A percentile compares a stretch with the other conserved stretches of the same genome.
Evolutionary conservation across 2,888 invertebrate genomes (phyloP).

Genomic region (Caprella mutica): DNA sequence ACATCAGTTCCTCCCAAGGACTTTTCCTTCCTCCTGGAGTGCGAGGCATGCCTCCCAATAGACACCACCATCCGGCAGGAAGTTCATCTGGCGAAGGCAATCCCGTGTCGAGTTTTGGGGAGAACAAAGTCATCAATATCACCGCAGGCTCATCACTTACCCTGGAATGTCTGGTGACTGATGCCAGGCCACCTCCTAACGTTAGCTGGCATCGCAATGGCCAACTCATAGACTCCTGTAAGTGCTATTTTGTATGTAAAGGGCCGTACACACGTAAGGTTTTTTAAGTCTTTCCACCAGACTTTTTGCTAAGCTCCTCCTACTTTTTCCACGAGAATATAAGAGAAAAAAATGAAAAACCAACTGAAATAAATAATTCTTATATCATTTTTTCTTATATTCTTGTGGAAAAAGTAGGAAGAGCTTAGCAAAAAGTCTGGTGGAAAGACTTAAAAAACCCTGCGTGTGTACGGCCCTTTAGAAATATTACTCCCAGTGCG

Average conservation of each 20-base stretch:
- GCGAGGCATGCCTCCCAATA: neutral
- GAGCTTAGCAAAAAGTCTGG: too few relatives aligned
- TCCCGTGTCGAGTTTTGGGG: constrained; percentile 9
- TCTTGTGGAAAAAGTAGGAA: too few relatives aligned
- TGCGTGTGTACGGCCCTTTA: too few relatives aligned
- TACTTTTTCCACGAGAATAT: neutral
- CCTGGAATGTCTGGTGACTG: constrained; percentile 22
- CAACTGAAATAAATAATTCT: too few relatives aligned
- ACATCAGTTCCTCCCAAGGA: constrained; percentile 4
- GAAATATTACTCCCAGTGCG: too few relatives aligned
- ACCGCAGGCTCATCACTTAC: constrained; percentile 13
- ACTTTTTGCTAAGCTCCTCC: neutral
- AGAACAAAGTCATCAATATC: constrained; percentile 17
- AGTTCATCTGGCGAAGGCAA: constrained; percentile 5
- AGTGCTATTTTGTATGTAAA: neutral
- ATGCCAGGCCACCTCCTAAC: constrained; percentile 19
- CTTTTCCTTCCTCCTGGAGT: neutral
- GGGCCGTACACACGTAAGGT: neutral
- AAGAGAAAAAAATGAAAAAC: too few relatives aligned
- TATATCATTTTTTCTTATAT: too few relatives aligned
- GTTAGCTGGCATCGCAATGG: constrained; percentile 22
- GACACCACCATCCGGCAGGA: constrained; percentile 1
- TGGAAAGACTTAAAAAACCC: too few relatives aligned
- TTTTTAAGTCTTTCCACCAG: neutral
- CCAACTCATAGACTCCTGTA: constrained; percentile 10